Conservation (phyloP, 2,113 vertebrate genomes). For the Ginglymostoma cirratum region DNA sequence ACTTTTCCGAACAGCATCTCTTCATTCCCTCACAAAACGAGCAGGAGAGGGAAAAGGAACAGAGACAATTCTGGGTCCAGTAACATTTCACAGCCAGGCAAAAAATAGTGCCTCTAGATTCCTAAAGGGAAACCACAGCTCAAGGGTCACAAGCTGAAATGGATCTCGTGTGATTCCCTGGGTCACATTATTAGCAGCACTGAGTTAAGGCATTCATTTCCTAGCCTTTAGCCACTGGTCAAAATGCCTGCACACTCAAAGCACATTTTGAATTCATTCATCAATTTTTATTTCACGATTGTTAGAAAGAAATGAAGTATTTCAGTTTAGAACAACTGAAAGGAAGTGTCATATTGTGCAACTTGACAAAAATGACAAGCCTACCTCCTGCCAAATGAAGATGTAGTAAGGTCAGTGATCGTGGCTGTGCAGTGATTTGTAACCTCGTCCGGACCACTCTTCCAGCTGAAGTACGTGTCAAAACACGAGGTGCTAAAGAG, state of each 20-base stretch:
- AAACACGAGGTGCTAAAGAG: constrained; percentile 17
- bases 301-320: not conserved
- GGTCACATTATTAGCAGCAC: not conserved
- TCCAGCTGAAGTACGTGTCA: constrained; percentile 25
- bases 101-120: not conserved
- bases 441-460: constrained; percentile 18
- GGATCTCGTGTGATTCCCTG: not conserved
- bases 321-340: not conserved
- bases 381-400: constrained; percentile 25
- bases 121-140: not conserved
- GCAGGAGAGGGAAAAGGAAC: not conserved
- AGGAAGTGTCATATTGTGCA: not conserved
- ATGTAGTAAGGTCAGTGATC: not conserved
- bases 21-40: not conserved
- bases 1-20: not conserved
- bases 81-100: not conserved
- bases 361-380: not conserved
- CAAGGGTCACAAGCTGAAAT: not conserved
- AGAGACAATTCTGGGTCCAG: not conserved
- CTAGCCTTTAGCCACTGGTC: not conserved
- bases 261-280: not conserved
- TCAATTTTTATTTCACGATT: not conserved
- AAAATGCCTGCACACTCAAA: not conserved
- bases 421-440: not conserved
- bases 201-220: not conserved